Percentiles rank a stretch among this genome's conserved stretches.
Evolutionary conservation across 2,888 invertebrate species (phyloP).

Genomic region (Pegoplata infirma): DNA sequence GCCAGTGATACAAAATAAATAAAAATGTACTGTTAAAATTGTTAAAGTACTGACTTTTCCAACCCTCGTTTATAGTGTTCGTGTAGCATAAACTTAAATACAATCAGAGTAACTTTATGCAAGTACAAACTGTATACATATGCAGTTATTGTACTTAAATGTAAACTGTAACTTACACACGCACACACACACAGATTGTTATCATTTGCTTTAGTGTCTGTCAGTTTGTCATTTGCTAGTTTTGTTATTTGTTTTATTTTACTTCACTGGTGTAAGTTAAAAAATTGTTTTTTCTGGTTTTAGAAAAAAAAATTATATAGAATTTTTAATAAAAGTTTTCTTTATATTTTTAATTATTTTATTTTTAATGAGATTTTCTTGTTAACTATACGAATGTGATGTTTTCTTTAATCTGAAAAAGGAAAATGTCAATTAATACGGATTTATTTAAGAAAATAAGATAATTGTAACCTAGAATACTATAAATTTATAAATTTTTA

Average conservation of each 20-base stretch:
- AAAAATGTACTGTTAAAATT: too few species aligned
- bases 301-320: background rate
- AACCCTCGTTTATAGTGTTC: too few species aligned
- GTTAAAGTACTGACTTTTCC: too few species aligned
- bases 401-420: background rate
- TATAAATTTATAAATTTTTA: too few species aligned
- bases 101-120: constrained; percentile 20
- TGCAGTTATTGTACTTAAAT: too few species aligned
- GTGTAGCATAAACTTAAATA: constrained; percentile 17
- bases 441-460: too few species aligned
- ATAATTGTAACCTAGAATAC: too few species aligned
- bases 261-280: constrained; percentile 9
- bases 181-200: constrained; percentile 1
- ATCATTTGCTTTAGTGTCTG: constrained; percentile 9
- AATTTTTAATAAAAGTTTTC: background rate
- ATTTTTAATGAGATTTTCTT: constrained; percentile 40
- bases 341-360: constrained; percentile 17
- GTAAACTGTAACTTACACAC: background rate
- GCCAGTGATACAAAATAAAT: too few species aligned
- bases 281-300: background rate
- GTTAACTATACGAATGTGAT: constrained; percentile 31
- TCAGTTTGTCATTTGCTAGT: constrained; percentile 21
- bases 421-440: too few species aligned
- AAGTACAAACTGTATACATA: background rate
- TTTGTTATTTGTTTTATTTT: background rate